Evolutionary conservation across 2,113 vertebrate species (phyloP), one percentile per base, ranked within the genome.

Genomic region (Pygoscelis adeliae): DNA sequence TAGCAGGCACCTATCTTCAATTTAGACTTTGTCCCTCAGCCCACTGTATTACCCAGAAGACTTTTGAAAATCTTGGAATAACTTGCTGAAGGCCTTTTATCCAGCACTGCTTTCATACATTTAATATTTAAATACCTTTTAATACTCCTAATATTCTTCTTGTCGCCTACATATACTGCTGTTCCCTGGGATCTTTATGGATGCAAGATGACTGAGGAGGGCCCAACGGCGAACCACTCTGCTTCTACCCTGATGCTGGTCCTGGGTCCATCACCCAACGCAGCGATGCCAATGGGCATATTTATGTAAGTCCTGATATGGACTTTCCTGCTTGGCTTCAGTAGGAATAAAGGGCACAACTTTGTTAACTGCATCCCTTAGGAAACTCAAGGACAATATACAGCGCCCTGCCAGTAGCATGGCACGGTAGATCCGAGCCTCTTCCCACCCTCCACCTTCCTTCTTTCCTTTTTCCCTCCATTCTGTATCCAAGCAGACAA

Each of bases 111-210:
- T 91, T 93, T 98, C 95, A 97, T 97, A 90, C 83, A 89, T 96
- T 97, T 98, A 94, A 88, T 93, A 96, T 97, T 98, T 97, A 97
- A 95, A 94, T 95, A 92, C 83, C 83, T 94, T 97, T 98, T 97
- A 93, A 96, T 97, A 96, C 91, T 95, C 84, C 88, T 97, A 91
- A 97, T 98, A 96, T 92, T 96, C 70, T 66, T 95, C 65, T 94
- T 95, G 80, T 93, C 25, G 13, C 81, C 73, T 44, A 16, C 61
- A 44, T 70, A 27, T n/a, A 15, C 56, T 71, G 38, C 56, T 46
- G 14, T 62, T 87, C 40, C 77, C 69, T 23, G 46, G 36, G 47
- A 44, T 93, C 2, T 0, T 67, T 47, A 11, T 8, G 47, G 34
- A 30, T 32, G 47, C 30, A 14, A 44, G 59, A 8, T 4, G 6